Conservation (phyloP, 2,888 invertebrate species). For the Drosophila anceps region DNA sequence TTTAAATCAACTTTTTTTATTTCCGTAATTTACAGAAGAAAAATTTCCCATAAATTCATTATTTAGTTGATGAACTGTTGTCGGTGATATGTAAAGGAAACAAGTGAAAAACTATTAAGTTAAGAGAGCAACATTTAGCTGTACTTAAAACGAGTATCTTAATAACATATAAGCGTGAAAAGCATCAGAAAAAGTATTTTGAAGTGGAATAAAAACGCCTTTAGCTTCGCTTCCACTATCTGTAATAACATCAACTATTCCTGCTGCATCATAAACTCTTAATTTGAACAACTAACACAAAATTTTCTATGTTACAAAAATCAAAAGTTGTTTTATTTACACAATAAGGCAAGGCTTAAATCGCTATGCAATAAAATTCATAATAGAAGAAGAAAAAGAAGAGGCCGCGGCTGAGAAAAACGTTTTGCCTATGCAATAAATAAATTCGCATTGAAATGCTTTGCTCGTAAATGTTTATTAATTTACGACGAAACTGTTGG, state of each 20-base stretch:
- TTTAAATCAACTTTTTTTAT: not conserved
- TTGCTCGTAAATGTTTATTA: constrained; percentile 19
- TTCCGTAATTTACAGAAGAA: not conserved
- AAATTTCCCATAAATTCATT: not conserved
- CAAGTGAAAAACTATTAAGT: not conserved
- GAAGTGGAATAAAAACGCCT: not conserved
- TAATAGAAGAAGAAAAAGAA: not conserved
- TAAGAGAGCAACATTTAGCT: not conserved
- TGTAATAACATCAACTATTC: not conserved
- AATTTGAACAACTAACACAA: not conserved
- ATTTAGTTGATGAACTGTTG: not conserved
- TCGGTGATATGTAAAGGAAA: not conserved
- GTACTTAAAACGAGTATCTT: not conserved
- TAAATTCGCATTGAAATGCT: constrained; percentile 7
- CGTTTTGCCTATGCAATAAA: constrained; percentile 12
- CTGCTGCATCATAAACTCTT: not conserved
- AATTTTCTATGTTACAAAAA: not conserved
- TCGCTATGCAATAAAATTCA: not conserved
- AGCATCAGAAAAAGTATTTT: not conserved
- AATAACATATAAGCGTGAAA: not conserved
- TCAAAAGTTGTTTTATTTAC: not conserved
- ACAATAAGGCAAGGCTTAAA: not conserved
- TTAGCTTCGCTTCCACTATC: not conserved
- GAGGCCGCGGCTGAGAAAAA: not conserved
- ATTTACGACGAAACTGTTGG: constrained; percentile 20